A percentile compares a stretch with the other conserved stretches of the same genome.
phyloP scores from a whole-genome alignment of 2,797 vertebrate genomes.

The Poliocrania exsul region DNA sequence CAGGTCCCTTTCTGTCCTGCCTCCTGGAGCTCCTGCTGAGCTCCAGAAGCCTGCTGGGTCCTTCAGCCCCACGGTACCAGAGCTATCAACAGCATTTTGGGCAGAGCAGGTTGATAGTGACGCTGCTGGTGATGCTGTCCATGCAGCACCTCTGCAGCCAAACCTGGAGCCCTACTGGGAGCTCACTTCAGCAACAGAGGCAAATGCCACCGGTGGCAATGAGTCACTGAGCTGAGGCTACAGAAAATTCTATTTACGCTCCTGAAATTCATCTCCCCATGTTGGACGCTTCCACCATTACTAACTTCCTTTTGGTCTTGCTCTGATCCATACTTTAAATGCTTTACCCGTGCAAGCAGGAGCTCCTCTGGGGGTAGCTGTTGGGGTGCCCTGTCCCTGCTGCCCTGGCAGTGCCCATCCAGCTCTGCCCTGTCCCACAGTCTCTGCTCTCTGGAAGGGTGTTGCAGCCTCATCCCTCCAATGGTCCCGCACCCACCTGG shows the following conservation, averaged over 20 bases:
- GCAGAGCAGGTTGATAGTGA: neutral
- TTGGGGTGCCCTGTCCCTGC: accelerated
- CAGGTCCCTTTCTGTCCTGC: neutral
- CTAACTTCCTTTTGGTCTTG: neutral
- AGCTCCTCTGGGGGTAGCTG: neutral
- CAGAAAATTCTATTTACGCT: slow-evolving; percentile 9
- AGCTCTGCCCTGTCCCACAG: accelerated
- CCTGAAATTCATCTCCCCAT: neutral
- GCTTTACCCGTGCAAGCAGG: neutral
- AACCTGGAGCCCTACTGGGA: neutral
- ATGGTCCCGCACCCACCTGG: neutral
- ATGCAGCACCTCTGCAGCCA: neutral
- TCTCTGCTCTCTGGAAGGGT: neutral
- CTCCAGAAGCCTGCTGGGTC: accelerated
- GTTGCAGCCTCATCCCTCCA: neutral
- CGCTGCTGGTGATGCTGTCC: neutral
- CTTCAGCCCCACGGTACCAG: accelerated
- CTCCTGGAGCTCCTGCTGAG: neutral
- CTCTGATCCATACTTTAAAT: neutral
- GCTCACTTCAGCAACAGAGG: neutral
- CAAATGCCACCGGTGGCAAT: neutral
- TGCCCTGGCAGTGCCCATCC: neutral
- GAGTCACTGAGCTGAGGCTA: neutral
- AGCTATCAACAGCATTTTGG: neutral
- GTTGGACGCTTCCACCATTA: neutral